A percentile compares a stretch with the other conserved stretches of the same genome.
Conservation (phyloP, 2,113 vertebrate genomes). For the Vidua chalybeata region DNA sequence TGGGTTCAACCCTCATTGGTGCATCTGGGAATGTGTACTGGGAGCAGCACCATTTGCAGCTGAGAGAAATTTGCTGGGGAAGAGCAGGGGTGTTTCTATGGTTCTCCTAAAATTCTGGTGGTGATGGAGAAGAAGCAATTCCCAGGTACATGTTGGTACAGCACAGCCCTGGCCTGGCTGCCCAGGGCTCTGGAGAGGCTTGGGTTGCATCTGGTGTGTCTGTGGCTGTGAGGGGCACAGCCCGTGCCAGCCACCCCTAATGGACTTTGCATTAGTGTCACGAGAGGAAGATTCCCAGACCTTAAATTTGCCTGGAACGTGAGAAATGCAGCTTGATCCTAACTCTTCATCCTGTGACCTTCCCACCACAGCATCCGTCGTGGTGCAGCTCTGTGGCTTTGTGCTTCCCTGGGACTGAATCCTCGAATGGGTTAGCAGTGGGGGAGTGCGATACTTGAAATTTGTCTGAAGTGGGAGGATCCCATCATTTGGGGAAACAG, state of each 20-base stretch:
- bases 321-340: background rate
- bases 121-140: background rate
- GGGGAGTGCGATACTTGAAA: background rate
- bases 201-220: background rate
- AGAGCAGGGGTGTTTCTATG: background rate
- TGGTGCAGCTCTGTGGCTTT: background rate
- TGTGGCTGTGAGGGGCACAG: background rate
- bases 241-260: background rate
- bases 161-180: background rate
- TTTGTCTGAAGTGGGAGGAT: constrained; percentile 37
- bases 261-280: background rate
- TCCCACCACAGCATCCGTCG: background rate
- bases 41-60: background rate
- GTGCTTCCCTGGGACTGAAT: background rate
- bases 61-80: background rate
- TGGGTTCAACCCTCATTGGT: fast-evolving
- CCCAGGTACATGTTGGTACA: fast-evolving
- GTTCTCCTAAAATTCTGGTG: background rate
- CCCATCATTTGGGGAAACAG: constrained; percentile 8
- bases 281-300: background rate
- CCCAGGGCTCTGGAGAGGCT: background rate
- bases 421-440: background rate
- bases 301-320: background rate
- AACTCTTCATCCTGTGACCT: background rate
- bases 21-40: fast-evolving